These are phyloP conservation scores for Astreopora myriophthalma DNA, from an alignment of 64 coral and sea anemone genomes.

Conservation along the genomic window DNA sequence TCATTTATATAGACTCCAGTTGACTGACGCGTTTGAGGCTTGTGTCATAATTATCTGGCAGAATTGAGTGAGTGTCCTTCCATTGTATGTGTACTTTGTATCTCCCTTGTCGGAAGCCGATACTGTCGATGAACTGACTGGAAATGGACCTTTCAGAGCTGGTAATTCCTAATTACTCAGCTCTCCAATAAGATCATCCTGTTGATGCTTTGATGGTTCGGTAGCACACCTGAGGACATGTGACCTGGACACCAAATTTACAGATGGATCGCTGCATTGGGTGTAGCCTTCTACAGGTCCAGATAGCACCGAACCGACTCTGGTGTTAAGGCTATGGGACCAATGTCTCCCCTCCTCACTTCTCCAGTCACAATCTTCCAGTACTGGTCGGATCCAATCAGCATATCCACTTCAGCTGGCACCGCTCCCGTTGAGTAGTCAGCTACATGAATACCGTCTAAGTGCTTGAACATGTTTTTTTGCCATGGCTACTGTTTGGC, in stretches of 20 bases:
- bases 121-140: slow-evolving; percentile 37
- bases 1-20: slow-evolving; percentile 61
- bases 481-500: not conserved
- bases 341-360: slow-evolving; percentile 28
- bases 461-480: not conserved
- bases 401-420: slow-evolving; percentile 17
- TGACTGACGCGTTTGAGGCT: slow-evolving; percentile 32
- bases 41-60: slow-evolving; percentile 60
- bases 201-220: not conserved
- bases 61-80: slow-evolving; percentile 33
- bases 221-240: slow-evolving; percentile 33
- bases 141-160: slow-evolving; percentile 26
- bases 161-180: slow-evolving; percentile 28
- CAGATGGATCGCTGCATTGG: not conserved
- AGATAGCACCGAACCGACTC: slow-evolving; percentile 13
- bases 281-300: slow-evolving; percentile 18
- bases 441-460: not conserved
- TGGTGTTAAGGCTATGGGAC: slow-evolving; percentile 6
- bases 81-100: slow-evolving; percentile 65
- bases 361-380: slow-evolving; percentile 41
- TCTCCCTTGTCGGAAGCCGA: slow-evolving; percentile 5
- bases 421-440: not conserved
- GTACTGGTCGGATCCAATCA: slow-evolving; percentile 54
- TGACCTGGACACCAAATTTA: slow-evolving; percentile 33
- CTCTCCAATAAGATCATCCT: slow-evolving; percentile 15